Evolutionary conservation across 2,888 invertebrate species (phyloP).

Genomic region (Hermaeophaga mercurialis): DNA sequence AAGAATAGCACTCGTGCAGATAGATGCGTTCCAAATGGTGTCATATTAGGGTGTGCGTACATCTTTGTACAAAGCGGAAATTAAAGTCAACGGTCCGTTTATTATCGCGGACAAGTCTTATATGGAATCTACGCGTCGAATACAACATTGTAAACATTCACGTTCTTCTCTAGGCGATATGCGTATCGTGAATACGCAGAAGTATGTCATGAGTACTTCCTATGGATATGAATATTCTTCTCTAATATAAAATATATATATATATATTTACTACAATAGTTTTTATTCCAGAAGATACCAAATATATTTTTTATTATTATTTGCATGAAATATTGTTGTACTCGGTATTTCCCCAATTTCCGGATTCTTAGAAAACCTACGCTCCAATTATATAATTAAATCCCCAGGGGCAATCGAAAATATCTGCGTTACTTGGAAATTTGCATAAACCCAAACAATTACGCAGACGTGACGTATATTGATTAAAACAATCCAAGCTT

Average conservation of each 20-base stretch:
- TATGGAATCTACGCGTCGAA: constrained; percentile 14
- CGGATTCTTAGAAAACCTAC: no score
- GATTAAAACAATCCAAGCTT: not conserved
- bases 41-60: constrained; percentile 23
- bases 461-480: not conserved
- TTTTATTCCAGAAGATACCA: no score
- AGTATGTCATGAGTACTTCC: not conserved
- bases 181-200: not conserved
- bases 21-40: constrained; percentile 12
- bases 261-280: no score
- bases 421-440: not conserved
- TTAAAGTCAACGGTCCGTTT: constrained; percentile 40
- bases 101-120: constrained; percentile 37
- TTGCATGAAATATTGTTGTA: no score
- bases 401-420: no score
- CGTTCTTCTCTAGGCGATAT: not conserved
- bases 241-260: no score
- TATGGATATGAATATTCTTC: no score
- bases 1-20: constrained; percentile 1
- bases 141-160: not conserved
- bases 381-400: no score
- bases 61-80: constrained; percentile 35
- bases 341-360: no score
- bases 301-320: no score
- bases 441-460: not conserved